Percentiles rank a stretch among this genome's conserved stretches.
These are phyloP conservation scores for Pachycephala philippinensis DNA, from an alignment of 2,113 vertebrate species.

Conservation along the genomic window DNA sequence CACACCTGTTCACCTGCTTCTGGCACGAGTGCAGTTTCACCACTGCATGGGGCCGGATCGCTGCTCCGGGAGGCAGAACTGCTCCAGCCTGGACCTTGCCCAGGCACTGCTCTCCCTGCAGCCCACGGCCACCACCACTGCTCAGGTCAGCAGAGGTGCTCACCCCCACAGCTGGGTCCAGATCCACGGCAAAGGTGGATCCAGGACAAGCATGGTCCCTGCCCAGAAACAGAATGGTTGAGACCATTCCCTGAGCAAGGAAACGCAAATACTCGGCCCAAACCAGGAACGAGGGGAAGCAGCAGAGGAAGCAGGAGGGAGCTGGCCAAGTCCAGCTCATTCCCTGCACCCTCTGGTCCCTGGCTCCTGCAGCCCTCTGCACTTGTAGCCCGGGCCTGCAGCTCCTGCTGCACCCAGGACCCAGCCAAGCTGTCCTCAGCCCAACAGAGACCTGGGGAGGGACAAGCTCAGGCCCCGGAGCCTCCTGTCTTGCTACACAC, in stretches of 20 bases:
- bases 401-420: background rate
- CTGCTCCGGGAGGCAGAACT: accelerated
- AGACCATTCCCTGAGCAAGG: background rate
- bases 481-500: background rate
- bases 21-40: background rate
- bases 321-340: accelerated
- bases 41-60: accelerated
- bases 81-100: background rate
- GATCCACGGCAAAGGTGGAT: background rate
- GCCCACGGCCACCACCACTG: accelerated
- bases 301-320: background rate
- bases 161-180: accelerated
- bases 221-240: background rate
- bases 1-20: background rate
- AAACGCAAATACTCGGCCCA: background rate
- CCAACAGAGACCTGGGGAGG: accelerated
- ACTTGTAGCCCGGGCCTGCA: background rate
- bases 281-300: accelerated
- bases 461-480: background rate
- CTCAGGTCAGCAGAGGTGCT: background rate
- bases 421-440: background rate
- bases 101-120: background rate
- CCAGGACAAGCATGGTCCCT: background rate
- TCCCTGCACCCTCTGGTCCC: background rate
- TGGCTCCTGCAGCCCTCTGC: background rate